These are phyloP conservation scores for Lepidurus packardi DNA, from an alignment of 1,140 invertebrate genomes.

Conservation along the genomic window DNA sequence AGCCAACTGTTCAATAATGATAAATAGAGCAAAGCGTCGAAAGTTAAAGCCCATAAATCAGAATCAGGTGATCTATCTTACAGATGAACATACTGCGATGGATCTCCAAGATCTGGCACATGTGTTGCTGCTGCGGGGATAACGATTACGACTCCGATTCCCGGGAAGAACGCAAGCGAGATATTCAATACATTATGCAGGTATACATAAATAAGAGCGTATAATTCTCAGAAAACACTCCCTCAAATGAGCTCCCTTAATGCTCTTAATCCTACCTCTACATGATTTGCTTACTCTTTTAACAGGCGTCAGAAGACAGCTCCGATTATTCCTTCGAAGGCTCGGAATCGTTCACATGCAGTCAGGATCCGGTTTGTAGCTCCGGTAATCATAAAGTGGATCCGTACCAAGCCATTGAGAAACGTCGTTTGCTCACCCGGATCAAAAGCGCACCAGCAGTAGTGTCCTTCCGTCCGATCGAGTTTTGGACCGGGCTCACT, in stretches of 20 bases:
- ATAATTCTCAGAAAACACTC: not conserved
- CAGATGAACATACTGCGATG: constrained; percentile 9
- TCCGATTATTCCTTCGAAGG: not conserved
- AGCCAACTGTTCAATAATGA: too few species aligned
- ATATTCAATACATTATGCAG: constrained; percentile 11
- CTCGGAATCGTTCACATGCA: constrained; percentile 2
- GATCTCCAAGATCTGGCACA: constrained; percentile 8
- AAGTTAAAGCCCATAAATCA: not conserved
- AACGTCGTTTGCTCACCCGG: not conserved
- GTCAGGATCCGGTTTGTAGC: not conserved
- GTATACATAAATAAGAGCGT: not conserved
- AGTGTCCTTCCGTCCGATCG: constrained; percentile 3
- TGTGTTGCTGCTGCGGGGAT: constrained; percentile 2
- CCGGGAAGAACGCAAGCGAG: constrained; percentile 12
- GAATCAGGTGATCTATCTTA: not conserved
- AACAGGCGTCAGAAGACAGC: not conserved
- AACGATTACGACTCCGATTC: constrained; percentile 6
- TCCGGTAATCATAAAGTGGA: not conserved
- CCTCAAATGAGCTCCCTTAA: not conserved
- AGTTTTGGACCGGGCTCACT: not conserved
- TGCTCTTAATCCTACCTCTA: too few species aligned
- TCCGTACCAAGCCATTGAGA: constrained; percentile 1
- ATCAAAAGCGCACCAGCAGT: not conserved
- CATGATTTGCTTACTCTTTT: not conserved
- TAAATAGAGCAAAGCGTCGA: not conserved